Evolutionary conservation across 1,140 invertebrate genomes (phyloP).

Genomic region (Watersipora subatra): DNA sequence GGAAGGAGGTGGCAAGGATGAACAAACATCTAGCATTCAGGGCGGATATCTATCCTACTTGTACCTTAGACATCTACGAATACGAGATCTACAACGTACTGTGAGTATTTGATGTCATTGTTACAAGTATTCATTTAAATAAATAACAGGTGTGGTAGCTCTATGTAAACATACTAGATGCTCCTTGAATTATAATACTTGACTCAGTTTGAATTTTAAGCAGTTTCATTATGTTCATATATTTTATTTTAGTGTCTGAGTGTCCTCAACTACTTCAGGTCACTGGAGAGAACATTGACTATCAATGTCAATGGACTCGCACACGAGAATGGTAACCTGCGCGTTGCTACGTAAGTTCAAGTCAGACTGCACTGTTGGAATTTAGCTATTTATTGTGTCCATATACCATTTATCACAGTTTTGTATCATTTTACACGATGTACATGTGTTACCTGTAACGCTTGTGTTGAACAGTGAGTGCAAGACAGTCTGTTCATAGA

Average conservation of each 20-base stretch:
- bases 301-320: conserved; percentile 38
- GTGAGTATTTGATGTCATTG: too few relatives aligned
- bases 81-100: conserved; percentile 33
- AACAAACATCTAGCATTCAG: conserved; percentile 24
- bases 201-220: background rate
- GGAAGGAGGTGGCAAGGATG: conserved; percentile 31
- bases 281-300: conserved; percentile 38
- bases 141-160: background rate
- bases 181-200: background rate
- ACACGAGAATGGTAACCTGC: conserved; percentile 20
- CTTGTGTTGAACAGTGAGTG: too few relatives aligned
- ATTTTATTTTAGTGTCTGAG: conserved; percentile 26
- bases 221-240: background rate
- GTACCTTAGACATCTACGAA: conserved; percentile 32
- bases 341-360: conserved; percentile 16
- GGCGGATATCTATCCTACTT: conserved; percentile 36
- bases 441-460: too few relatives aligned
- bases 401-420: background rate
- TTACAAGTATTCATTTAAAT: background rate
- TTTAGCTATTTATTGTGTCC: background rate
- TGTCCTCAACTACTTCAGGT: conserved; percentile 39
- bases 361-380: background rate
- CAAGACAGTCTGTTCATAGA: too few relatives aligned
- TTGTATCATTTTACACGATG: too few relatives aligned
- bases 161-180: background rate